Conservation (phyloP, 2,888 invertebrate species). For the Euplagia quadripunctaria region DNA sequence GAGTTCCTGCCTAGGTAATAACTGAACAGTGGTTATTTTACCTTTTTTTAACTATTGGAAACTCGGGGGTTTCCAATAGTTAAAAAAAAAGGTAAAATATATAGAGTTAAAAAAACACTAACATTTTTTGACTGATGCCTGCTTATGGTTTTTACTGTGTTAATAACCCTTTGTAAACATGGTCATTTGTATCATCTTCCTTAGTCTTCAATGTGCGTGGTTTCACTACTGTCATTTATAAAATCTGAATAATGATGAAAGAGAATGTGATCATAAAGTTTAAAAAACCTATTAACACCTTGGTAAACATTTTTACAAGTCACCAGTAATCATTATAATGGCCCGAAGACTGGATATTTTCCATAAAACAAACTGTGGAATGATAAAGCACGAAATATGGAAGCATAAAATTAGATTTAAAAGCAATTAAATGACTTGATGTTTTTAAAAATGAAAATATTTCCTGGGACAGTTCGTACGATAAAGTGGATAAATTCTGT, state of each 20-base stretch:
- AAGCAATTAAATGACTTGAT: constrained; percentile 61
- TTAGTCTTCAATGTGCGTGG: neutral
- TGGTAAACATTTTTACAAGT: constrained; percentile 57
- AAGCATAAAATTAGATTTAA: constrained; percentile 58
- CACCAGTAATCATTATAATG: constrained; percentile 65
- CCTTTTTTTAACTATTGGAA: too few relatives aligned
- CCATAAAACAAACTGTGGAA: constrained; percentile 67
- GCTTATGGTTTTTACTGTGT: too few relatives aligned
- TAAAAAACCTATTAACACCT: constrained; percentile 3
- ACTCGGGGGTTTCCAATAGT: too few relatives aligned
- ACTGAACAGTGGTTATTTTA: too few relatives aligned
- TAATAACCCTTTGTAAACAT: too few relatives aligned
- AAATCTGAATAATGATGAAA: neutral
- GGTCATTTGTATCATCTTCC: neutral
- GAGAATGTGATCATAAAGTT: neutral
- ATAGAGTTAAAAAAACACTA: too few relatives aligned
- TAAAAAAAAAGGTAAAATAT: too few relatives aligned
- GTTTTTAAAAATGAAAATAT: constrained; percentile 53
- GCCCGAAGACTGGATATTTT: constrained; percentile 58
- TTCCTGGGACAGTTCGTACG: constrained; percentile 31
- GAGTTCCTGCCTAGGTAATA: too few relatives aligned
- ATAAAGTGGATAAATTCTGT: constrained; percentile 25
- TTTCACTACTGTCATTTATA: neutral
- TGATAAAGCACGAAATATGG: constrained; percentile 71
- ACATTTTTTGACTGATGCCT: too few relatives aligned